Percentiles rank a stretch among this genome's conserved stretches.
Evolutionary conservation across 2,113 vertebrate genomes (phyloP).

Genomic region (Gorsachius goisagi): DNA sequence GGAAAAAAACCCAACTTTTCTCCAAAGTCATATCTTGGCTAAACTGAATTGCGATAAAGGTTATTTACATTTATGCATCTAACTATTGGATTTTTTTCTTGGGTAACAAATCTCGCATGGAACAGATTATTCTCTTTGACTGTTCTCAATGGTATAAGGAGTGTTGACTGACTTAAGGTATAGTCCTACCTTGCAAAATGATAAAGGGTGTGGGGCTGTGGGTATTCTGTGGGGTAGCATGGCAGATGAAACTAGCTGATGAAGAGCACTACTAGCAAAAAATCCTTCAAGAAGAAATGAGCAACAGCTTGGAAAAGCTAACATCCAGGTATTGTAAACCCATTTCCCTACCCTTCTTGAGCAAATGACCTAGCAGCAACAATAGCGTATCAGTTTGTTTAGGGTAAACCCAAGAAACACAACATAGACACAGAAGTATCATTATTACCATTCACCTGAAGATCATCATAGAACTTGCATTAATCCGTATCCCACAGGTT

Average conservation of each 20-base stretch:
- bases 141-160: background rate
- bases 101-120: background rate
- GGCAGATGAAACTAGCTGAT: background rate
- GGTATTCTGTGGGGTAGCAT: background rate
- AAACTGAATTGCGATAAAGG: background rate
- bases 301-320: background rate
- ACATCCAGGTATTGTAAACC: background rate
- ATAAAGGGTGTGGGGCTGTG: background rate
- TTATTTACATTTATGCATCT: background rate
- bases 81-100: background rate
- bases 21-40: background rate
- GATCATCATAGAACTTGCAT: background rate
- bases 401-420: background rate
- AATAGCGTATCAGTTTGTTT: accelerated
- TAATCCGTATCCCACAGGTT: background rate
- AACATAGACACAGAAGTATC: background rate
- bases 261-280: background rate
- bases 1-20: background rate
- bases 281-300: background rate
- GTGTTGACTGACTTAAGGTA: background rate
- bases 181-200: background rate
- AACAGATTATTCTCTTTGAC: background rate
- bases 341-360: background rate
- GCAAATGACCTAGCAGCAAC: background rate
- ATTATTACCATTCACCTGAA: background rate